Evolutionary conservation across 2,797 vertebrate species (phyloP), one percentile per base, ranked within the genome.

Genomic region (Urosaurus nigricauda): DNA sequence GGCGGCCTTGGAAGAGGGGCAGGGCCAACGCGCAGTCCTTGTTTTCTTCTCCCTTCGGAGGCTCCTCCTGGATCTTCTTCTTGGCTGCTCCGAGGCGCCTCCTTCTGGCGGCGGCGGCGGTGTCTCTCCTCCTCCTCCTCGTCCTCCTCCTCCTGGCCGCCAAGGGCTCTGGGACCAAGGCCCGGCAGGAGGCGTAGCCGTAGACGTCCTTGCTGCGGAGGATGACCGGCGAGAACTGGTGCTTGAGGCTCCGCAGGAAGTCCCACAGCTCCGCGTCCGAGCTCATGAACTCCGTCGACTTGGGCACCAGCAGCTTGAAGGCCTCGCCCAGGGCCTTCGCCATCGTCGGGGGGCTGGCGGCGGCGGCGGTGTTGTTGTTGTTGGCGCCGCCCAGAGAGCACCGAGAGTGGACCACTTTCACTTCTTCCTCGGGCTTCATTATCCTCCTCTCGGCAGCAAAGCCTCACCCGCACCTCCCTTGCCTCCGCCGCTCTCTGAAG

Each of bases 121-220:
- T 73, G 65, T 6, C 43, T 3, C 6, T 47, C 43, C 43, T 47
- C 43, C 43, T 47, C 43, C 43, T 47, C 43, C 43, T 47, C 43
- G 3, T 47, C 43, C 43, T 47, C 43, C 6, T 47, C 43, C 43
- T 47, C n/a, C n/a, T n/a, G n/a, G n/a, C 43, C 43, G 43, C 84
- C 70, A 6, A 35, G 90, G 70, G 94, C 4, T 97, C 96, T 17
- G 97, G 97, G 51, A 97, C 97, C 58, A 96, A 91, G 35, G 97
- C 96, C 85, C 97, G 96, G 93, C 96, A 97, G 14, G 97, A 97
- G 14, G 97, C 95, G 94, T 97, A 97, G 73, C 97, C 96, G 88
- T 97, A 97, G 87, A 97, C 97, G 96, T 97, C 97, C 94, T 97
- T 97, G 86, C 97, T 97, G 91, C 97, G 96, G 32, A 97, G 96